Base-by-base conservation (phyloP, 2,113 vertebrate genomes). In the Microcebus jonahi region DNA sequence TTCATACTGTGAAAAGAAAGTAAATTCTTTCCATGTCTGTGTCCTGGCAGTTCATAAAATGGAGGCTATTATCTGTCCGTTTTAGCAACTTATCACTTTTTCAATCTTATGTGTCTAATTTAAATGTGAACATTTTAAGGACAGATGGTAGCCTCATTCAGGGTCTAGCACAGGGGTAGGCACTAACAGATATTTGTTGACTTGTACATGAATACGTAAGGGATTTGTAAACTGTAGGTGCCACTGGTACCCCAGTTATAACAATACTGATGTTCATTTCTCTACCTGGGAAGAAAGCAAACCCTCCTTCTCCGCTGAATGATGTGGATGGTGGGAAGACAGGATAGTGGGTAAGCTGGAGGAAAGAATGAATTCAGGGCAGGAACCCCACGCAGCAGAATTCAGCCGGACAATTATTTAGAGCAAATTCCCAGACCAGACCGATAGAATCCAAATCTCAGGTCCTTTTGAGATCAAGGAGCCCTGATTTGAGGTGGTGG, bases 231-330 rank as follows among this genome's bases (percentile, higher is more conserved):
- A 70, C 76, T 13, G 34, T 2, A 34, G 8, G 27, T 15, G 48
- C 11, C 36, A 3, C 3, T 0, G 0, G 21, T 6, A 75, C 8
- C 57, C 36, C 63, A 21, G 21, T 23, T 8, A 61, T 5, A 68
- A 61, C 17, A 63, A 45, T 5, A 3, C 34, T 11, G 13, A 12
- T 7, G 39, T 15, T 42, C 9, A 50, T 5, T 5, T 9, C 61
- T 59, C 31, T 12, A 5, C 17, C 6, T 4, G 18, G 3, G 55
- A 73, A 79, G 48, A 55, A 42, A n/a, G 55, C 20, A 17, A 68
- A 25, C 2, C 12, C 3, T 34, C n/a, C 42, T 39, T 50, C 70
- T 76, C 20, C 34, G 0, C 50, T 8, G 3, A 17, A 8, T 0
- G 5, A 4, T 8, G 31, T 57, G n/a, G 27, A 42, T 12, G 73